phyloP scores from a whole-genome alignment of 2,888 invertebrate species.

The Aphrophora alni region DNA sequence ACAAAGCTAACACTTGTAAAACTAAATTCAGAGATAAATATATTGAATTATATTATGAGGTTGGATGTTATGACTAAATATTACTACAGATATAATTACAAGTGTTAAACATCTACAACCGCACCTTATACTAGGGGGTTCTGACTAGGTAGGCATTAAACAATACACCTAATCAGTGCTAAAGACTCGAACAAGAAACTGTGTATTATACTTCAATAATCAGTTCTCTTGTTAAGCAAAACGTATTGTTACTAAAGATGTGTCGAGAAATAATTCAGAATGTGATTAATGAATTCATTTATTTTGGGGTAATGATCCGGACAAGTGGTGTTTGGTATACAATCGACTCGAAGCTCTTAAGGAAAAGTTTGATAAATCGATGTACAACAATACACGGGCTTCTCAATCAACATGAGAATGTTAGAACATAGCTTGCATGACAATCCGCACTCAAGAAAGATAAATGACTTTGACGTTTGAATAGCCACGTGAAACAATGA shows the following conservation, averaged over 20 bases:
- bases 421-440: background rate
- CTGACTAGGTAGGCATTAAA: too few species aligned
- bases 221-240: background rate
- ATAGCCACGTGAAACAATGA: background rate
- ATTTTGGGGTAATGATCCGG: background rate
- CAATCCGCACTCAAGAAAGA: background rate
- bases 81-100: too few species aligned
- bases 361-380: constrained; percentile 3
- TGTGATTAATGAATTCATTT: background rate
- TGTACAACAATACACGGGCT: background rate
- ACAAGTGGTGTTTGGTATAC: background rate
- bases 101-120: too few species aligned
- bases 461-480: constrained; percentile 6
- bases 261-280: background rate
- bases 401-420: background rate
- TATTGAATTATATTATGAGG: too few species aligned
- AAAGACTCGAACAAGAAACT: background rate
- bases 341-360: too few species aligned
- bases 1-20: too few species aligned
- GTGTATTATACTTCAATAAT: background rate
- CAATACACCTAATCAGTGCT: background rate
- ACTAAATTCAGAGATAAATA: too few species aligned
- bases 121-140: too few species aligned
- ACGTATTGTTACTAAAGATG: background rate
- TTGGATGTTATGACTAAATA: too few species aligned